phyloP scores from a whole-genome alignment of 2,113 vertebrate genomes.

The Xyliphius kryptos region DNA sequence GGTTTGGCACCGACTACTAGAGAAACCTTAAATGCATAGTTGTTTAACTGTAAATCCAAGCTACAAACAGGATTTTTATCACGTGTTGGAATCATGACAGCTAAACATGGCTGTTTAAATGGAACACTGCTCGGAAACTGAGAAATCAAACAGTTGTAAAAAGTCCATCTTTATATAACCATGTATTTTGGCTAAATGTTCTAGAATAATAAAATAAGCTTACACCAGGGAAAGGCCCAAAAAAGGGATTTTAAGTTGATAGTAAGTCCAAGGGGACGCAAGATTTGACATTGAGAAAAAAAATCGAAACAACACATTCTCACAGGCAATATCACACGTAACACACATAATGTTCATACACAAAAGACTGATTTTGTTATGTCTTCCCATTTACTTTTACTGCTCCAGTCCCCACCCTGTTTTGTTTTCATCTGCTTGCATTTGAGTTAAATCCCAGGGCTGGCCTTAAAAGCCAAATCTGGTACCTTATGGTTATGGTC shows the following conservation, averaged over 20 bases:
- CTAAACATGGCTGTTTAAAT: too few species aligned
- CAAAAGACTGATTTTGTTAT: too few species aligned
- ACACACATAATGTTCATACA: too few species aligned
- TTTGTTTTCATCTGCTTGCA: too few species aligned
- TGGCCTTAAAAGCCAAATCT: too few species aligned
- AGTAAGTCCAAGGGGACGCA: background rate
- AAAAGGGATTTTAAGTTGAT: background rate
- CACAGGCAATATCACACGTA: too few species aligned
- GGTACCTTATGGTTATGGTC: too few species aligned
- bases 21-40: slow-evolving; percentile 19
- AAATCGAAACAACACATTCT: background rate
- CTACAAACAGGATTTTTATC: background rate
- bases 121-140: too few species aligned
- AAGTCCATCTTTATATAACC: background rate
- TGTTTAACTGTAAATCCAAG: slow-evolving; percentile 31
- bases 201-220: slow-evolving; percentile 14
- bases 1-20: slow-evolving; percentile 3
- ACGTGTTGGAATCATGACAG: background rate
- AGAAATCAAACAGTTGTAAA: too few species aligned
- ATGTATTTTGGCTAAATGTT: background rate
- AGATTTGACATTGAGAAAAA: background rate
- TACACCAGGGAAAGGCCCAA: background rate
- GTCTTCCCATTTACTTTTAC: too few species aligned
- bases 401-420: too few species aligned
- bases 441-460: too few species aligned